Percentiles rank a stretch among this genome's conserved stretches.
Evolutionary conservation across 2,797 vertebrate genomes (phyloP).

Genomic region (Simalia tracyae): DNA sequence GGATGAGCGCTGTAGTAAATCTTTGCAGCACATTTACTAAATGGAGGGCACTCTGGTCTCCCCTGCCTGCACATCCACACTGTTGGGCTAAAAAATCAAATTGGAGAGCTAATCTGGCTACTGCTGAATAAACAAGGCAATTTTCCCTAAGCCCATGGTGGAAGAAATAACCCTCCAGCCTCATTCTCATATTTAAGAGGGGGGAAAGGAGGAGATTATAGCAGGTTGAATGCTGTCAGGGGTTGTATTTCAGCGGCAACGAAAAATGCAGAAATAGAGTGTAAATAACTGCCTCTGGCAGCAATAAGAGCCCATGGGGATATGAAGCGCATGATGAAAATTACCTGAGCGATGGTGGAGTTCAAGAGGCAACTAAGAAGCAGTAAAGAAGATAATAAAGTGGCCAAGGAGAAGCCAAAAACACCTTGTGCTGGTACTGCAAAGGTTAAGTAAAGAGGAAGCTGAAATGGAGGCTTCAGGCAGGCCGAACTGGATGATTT

Average conservation of each 20-base stretch:
- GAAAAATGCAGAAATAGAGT: conserved; percentile 63
- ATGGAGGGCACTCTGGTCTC: not conserved
- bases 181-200: conserved; percentile 13
- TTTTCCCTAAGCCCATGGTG: conserved; percentile 29
- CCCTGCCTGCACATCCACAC: not conserved
- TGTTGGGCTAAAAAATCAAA: conserved; percentile 37
- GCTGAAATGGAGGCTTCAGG: conserved; percentile 52
- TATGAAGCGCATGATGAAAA: conserved; percentile 50
- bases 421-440: conserved; percentile 41
- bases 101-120: conserved; percentile 3
- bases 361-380: conserved; percentile 60
- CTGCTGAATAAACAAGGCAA: conserved; percentile 19
- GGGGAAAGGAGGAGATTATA: conserved; percentile 39
- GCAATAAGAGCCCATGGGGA: conserved; percentile 52
- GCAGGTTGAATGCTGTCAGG: conserved; percentile 51
- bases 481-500: conserved; percentile 34
- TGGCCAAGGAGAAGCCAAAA: conserved; percentile 55
- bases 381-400: conserved; percentile 56
- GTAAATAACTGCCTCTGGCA: conserved; percentile 62
- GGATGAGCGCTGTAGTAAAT: not conserved
- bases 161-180: conserved; percentile 25
- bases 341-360: conserved; percentile 56
- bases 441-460: conserved; percentile 66
- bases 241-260: conserved; percentile 53
- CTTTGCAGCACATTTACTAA: not conserved